Evolutionary conservation across 2,888 invertebrate species (phyloP), one percentile per base, ranked within the genome.

Genomic region (Noctua janthe): DNA sequence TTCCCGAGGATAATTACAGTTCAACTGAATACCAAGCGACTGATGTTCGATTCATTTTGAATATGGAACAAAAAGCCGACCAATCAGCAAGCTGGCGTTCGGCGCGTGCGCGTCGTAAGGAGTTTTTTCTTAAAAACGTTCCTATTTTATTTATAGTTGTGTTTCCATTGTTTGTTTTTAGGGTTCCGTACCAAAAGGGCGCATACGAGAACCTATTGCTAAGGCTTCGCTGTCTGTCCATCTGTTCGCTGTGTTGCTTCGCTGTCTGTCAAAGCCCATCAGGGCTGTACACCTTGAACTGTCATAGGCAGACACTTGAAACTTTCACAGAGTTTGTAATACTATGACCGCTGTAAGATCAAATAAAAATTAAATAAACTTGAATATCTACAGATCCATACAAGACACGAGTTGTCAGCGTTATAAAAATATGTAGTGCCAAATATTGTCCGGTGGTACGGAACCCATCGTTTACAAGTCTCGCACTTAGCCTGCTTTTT

Each of bases 1-100:
- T 84, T 81, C 81, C 82, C 84, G 39, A 82, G 84, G 72, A 88
- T 91, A 94, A 95, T 94, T 94, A 93, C 88, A 88, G 87, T 83
- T 86, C 88, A 82, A 92, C 90, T 92, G 92, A 86, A 86, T 86
- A 79, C 88, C 86, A 85, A 87, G 80, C 85, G 88, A 87, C 85
- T 88, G 90, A 90, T 90, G 91, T 83, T 83, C 83, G 67, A 69
- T 82, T 87, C 59, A 91, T 92, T 95, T 95, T 93, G 92, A 94
- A 95, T 92, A 91, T 92, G 87, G 93, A 94, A 95, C 91, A 94
- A 94, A 95, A 94, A 94, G 86, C 85, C 84, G 85, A 90, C 93
- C 94, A 94, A 95, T 94, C 92, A 91, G 89, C 92, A 90, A 88
- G 92, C 95, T 95, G 94, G 90, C 92, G 93, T 88, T 80, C 86